These are phyloP conservation scores for Chromoteleia sp. DNA, from an alignment of 2,888 invertebrate genomes.

Conservation along the genomic window DNA sequence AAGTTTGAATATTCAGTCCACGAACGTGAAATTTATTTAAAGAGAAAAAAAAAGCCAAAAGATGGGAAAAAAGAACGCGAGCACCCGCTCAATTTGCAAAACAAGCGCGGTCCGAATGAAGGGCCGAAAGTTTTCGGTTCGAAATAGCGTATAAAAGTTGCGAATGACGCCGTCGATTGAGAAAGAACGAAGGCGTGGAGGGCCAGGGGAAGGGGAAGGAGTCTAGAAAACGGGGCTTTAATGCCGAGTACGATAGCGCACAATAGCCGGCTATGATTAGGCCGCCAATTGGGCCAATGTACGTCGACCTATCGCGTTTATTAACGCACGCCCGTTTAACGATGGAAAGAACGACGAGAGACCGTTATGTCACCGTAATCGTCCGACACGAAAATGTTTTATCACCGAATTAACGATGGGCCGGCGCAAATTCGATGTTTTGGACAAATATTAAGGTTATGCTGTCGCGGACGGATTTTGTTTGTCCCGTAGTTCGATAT, in stretches of 20 bases:
- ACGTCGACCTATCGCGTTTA: conserved; percentile 44
- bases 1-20: conserved; percentile 23
- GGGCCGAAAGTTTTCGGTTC: conserved; percentile 18
- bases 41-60: not conserved
- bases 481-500: not conserved
- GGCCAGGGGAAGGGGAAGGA: too few species aligned
- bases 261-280: conserved; percentile 46
- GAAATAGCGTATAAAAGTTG: conserved; percentile 26
- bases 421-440: not conserved
- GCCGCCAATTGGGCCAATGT: conserved; percentile 49
- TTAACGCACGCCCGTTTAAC: conserved; percentile 43
- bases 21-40: conserved; percentile 6
- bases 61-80: not conserved
- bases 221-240: conserved; percentile 12
- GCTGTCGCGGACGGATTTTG: not conserved
- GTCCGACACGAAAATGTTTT: conserved; percentile 22
- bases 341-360: conserved; percentile 39
- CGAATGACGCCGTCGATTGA: too few species aligned
- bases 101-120: conserved; percentile 27
- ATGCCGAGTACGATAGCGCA: conserved; percentile 1
- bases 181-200: too few species aligned
- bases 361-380: conserved; percentile 32
- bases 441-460: conserved; percentile 13
- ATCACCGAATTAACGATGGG: conserved; percentile 15
- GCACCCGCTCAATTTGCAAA: conserved; percentile 24